Evolutionary conservation across 2,113 vertebrate genomes (phyloP), one percentile per base, ranked within the genome.

Genomic region (Pteropus alecto): DNA sequence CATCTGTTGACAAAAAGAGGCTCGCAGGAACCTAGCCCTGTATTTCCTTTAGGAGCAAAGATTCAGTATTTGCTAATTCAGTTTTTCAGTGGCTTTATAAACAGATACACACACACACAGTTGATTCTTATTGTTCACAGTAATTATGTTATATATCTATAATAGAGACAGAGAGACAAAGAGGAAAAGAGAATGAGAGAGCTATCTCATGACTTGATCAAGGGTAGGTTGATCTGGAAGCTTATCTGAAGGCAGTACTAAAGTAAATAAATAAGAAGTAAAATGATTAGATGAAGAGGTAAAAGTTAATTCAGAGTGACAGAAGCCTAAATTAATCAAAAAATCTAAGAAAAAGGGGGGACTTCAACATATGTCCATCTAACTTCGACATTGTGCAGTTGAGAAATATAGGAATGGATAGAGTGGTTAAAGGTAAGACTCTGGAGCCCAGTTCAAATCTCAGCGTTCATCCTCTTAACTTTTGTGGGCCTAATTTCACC

Each of bases 261-360:
- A 93, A 74, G 30, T 51, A 73, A 96, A 22, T 73, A 95, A 85
- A 63, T 60, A 92, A 90, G 28, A 96, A 87, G 16, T 54, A 84
- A 76, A 60, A 51, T 22, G 14, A 71, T 71, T 73, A 60, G 41
- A 81, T 88, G 58, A 88, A 58, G 38, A 78, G n/a, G 33, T 51
- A n/a, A 83, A 68, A 79, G 1, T 26, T 70, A 74, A 93, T 67
- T 82, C 77, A 71, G 21, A 67, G 10, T 35, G 22, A 41, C 35
- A 82, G 81, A n/a, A 41, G 21, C 46, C 38, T 79, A n/a, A 81
- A 35, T 81, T 38, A 87, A 3, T 68, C 16, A 68, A 12, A 48
- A 22, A 51, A 35, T 38, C 13, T 19, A 73, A 73, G 26, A 19
- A 83, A 61, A 60, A 38, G 10, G 30, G 15, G 24, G 1, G 33